Evolutionary conservation across 2,797 vertebrate genomes (phyloP).

Genomic region (Rhinella marina): DNA sequence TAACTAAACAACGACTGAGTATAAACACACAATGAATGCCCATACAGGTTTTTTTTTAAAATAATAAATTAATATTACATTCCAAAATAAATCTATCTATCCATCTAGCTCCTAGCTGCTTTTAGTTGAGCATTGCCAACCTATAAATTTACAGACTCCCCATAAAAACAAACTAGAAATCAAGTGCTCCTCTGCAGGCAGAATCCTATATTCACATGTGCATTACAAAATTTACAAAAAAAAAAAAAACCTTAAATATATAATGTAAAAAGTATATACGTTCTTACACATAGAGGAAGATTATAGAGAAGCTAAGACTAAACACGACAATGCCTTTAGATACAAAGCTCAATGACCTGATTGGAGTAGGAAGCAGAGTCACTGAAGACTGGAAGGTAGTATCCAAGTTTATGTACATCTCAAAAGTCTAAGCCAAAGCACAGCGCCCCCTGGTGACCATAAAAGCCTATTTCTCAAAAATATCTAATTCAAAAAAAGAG

Average conservation of each 20-base stretch:
- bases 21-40: slow-evolving; percentile 25
- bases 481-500: not conserved
- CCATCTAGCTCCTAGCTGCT: slow-evolving; percentile 15
- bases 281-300: slow-evolving; percentile 39
- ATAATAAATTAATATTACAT: slow-evolving; percentile 33
- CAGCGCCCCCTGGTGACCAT: not conserved
- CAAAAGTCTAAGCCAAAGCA: not conserved
- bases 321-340: slow-evolving; percentile 22
- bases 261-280: slow-evolving; percentile 14
- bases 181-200: slow-evolving; percentile 37
- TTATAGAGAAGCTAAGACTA: slow-evolving; percentile 11
- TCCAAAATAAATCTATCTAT: slow-evolving; percentile 55
- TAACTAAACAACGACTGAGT: slow-evolving; percentile 10
- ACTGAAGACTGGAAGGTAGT: not conserved
- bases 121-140: slow-evolving; percentile 5
- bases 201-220: slow-evolving; percentile 46
- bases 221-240: slow-evolving; percentile 51
- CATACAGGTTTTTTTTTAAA: not conserved
- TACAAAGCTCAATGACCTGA: not conserved
- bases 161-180: slow-evolving; percentile 23
- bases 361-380: not conserved
- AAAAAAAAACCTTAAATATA: not conserved
- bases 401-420: slow-evolving; percentile 33
- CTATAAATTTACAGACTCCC: slow-evolving; percentile 32
- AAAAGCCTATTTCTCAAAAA: slow-evolving; percentile 23